A percentile compares a stretch with the other conserved stretches of the same genome.
These are phyloP conservation scores for Sander vitreus DNA, from an alignment of 2,113 vertebrate genomes.

Conservation along the genomic window DNA sequence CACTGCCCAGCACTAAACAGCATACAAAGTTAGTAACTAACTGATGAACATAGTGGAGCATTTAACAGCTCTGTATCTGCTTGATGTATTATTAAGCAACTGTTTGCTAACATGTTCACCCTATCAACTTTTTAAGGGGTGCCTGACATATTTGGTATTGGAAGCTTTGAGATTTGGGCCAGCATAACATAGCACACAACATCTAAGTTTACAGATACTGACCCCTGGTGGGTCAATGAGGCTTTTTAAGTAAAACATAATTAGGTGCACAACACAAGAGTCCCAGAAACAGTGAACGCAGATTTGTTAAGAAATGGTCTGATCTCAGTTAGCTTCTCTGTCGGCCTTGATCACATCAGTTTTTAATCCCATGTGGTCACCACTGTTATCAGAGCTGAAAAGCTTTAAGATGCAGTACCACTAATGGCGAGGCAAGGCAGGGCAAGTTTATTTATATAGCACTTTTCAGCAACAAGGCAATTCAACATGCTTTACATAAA, in stretches of 20 bases:
- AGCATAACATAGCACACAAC: too few relatives aligned
- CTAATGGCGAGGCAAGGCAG: too few relatives aligned
- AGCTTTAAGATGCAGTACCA: neutral
- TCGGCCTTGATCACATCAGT: neutral
- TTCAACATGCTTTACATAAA: too few relatives aligned
- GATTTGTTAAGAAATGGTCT: neutral
- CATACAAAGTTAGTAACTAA: neutral
- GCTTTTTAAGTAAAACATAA: neutral
- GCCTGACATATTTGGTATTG: neutral
- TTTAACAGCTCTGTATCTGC: neutral
- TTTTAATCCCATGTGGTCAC: neutral
- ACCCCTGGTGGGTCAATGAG: slow-evolving; percentile 32
- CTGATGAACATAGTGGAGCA: neutral
- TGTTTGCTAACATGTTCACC: neutral
- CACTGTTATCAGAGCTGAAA: neutral
- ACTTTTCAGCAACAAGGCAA: too few relatives aligned
- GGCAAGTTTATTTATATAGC: too few relatives aligned
- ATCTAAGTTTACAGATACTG: slow-evolving; percentile 46
- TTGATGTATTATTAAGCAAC: neutral
- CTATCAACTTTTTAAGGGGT: neutral
- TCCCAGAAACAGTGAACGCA: neutral
- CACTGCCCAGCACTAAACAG: neutral
- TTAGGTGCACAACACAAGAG: too few relatives aligned
- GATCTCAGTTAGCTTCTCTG: neutral
- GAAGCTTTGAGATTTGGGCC: neutral